Evolutionary conservation across 2,888 invertebrate genomes (phyloP).

Genomic region (Leptinotarsa peninsularis): DNA sequence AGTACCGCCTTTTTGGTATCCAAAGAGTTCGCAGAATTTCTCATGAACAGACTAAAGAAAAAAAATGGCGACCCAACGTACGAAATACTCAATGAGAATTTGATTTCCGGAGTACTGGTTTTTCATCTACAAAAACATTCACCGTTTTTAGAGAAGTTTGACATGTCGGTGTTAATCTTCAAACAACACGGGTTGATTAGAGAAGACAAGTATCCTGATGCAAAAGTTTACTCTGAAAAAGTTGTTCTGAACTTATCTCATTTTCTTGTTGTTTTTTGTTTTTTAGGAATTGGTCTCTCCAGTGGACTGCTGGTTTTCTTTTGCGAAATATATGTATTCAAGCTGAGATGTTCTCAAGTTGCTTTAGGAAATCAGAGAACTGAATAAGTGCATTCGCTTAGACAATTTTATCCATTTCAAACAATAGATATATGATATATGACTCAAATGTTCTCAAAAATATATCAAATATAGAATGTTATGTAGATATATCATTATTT

Average conservation of each 20-base stretch:
- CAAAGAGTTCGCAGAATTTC: constrained; percentile 22
- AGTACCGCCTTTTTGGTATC: constrained; percentile 20
- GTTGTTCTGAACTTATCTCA: constrained; percentile 25
- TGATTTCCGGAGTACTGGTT: constrained; percentile 27
- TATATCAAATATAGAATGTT: no score
- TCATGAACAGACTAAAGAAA: constrained; percentile 20
- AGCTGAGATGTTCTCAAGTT: not conserved
- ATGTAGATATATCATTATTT: no score
- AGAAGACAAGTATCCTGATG: not conserved
- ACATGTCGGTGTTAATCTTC: constrained; percentile 16
- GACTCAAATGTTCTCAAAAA: no score
- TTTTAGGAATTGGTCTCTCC: constrained; percentile 16
- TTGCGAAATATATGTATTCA: constrained; percentile 20
- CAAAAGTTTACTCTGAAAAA: not conserved
- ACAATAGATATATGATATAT: no score
- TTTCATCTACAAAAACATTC: constrained; percentile 26
- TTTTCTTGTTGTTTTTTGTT: constrained; percentile 19
- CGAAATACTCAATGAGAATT: constrained; percentile 26
- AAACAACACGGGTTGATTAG: constrained; percentile 27
- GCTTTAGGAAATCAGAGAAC: not conserved
- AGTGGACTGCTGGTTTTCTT: constrained; percentile 10
- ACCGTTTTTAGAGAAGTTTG: constrained; percentile 24
- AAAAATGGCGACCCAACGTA: constrained; percentile 25
- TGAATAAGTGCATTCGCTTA: not conserved
- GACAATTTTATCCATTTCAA: no score